Base-by-base conservation (phyloP, 2,888 invertebrate species). In the Habroteleia sp. region DNA sequence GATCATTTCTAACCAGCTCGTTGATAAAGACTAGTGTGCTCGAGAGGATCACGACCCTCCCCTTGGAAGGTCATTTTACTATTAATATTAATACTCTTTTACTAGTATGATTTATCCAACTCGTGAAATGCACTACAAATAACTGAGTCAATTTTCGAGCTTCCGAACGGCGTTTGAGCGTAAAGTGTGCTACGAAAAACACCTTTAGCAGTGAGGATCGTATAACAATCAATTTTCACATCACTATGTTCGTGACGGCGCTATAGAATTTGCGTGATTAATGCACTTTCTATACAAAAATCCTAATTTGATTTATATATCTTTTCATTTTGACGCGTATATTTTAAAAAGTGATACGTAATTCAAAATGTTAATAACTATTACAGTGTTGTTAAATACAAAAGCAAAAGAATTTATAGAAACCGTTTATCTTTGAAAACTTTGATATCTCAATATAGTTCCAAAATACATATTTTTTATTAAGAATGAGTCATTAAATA, bases 21-120 rank as follows among this genome's bases (percentile, higher is more conserved):
- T 42, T 86, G 86, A 74, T 87, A 88, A 35, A 88, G 86, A 66
- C 87, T 88, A 20, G 88, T 88, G 50, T 88, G 86, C 58, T 88
- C 87, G 76, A 88, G 77, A n/a, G 88, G 87, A 74, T 88, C 85
- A 3, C 86, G 83, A 63, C 85, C 84, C 65, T 87, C 87, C 31
- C 80, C 79, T 35, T 79, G 77, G 54, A 80, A 80, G 44, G 78
- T 74, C 82, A 85, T 84, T 10, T 20, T 42, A n/a, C n/a, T n/a
- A n/a, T n/a, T n/a, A n/a, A n/a, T n/a, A n/a, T n/a, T n/a, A n/a
- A n/a, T 11, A 14, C 8, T 14, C n/a, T 35, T 35, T 11, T n/a
- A 10, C 42, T 11, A 7, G n/a, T 13, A 33, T 5, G 23, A 27
- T 52, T 8, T 65, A 56, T 77, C 76, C 76, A 74, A 46, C 68